Conservation (phyloP, 2,888 invertebrate species). For the Caenorhabditis virilis region DNA sequence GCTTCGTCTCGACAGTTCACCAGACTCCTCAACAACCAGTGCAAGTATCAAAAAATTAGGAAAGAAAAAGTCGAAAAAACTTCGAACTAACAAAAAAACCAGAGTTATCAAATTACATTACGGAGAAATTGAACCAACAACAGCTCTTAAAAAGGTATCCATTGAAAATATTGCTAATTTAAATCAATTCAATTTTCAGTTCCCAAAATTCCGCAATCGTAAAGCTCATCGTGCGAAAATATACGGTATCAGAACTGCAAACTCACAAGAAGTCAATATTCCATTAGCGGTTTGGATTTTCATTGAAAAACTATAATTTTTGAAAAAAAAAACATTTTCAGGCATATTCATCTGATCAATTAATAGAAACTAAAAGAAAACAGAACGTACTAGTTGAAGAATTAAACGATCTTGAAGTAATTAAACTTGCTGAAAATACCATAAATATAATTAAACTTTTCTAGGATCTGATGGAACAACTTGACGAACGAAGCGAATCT, state of each 20-base stretch:
- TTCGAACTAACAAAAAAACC: conserved; percentile 9
- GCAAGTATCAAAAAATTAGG: conserved; percentile 14
- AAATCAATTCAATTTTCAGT: no score
- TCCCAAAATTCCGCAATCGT: conserved; percentile 26
- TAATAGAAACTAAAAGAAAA: conserved; percentile 7
- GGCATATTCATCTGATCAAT: not conserved
- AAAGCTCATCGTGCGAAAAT: conserved; percentile 23
- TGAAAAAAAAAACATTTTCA: conserved; percentile 1
- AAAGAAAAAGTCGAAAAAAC: conserved; percentile 8
- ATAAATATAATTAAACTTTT: not conserved
- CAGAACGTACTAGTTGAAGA: conserved; percentile 28
- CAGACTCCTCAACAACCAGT: conserved; percentile 14
- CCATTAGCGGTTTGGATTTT: not conserved
- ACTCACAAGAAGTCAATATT: conserved; percentile 3
- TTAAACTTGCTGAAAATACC: not conserved
- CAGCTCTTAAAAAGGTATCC: not conserved
- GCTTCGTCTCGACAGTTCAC: no score
- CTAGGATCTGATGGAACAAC: conserved; percentile 36
- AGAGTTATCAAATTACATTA: conserved; percentile 23
- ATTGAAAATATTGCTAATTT: no score
- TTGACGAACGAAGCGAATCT: conserved; percentile 31
- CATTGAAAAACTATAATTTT: not conserved
- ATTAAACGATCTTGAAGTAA: conserved; percentile 19
- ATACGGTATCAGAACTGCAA: conserved; percentile 30
- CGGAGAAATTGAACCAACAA: conserved; percentile 16